A percentile compares a stretch with the other conserved stretches of the same genome.
These are phyloP conservation scores for Sceliomorpha sp. DNA, from an alignment of 2,888 invertebrate genomes.

Conservation along the genomic window DNA sequence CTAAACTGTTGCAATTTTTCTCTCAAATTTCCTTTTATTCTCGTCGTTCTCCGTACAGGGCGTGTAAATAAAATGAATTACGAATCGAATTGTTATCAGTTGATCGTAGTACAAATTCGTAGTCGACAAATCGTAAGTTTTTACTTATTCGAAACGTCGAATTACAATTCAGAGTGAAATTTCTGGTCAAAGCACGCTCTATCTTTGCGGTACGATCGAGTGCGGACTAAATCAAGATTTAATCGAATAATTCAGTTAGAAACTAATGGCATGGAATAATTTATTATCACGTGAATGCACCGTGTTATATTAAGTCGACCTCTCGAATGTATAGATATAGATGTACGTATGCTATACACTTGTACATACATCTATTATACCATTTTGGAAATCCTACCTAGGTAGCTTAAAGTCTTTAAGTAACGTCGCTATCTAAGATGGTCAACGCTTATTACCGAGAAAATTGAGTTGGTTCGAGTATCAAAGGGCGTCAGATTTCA, in stretches of 20 bases:
- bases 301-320: slow-evolving; percentile 61
- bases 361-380: slow-evolving; percentile 50
- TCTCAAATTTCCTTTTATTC: too few relatives aligned
- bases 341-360: slow-evolving; percentile 9
- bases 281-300: slow-evolving; percentile 57
- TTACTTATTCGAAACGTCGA: too few relatives aligned
- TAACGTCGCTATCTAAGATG: slow-evolving; percentile 45
- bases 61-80: too few relatives aligned
- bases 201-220: slow-evolving; percentile 43
- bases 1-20: too few relatives aligned
- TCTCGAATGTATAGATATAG: slow-evolving; percentile 20
- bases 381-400: slow-evolving; percentile 38
- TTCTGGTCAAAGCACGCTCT: slow-evolving; percentile 31
- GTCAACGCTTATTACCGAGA: slow-evolving; percentile 46
- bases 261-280: slow-evolving; percentile 67
- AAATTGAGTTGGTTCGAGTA: slow-evolving; percentile 49
- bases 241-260: slow-evolving; percentile 68
- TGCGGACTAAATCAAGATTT: slow-evolving; percentile 66
- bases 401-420: slow-evolving; percentile 33
- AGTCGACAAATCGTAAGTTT: too few relatives aligned
- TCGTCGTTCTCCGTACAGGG: too few relatives aligned
- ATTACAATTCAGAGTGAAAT: slow-evolving; percentile 34
- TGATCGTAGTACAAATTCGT: too few relatives aligned
- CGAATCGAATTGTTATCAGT: too few relatives aligned
- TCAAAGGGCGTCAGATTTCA: slow-evolving; percentile 48